phyloP scores from a whole-genome alignment of 2,888 invertebrate genomes.

The Apocheima hispidaria region DNA sequence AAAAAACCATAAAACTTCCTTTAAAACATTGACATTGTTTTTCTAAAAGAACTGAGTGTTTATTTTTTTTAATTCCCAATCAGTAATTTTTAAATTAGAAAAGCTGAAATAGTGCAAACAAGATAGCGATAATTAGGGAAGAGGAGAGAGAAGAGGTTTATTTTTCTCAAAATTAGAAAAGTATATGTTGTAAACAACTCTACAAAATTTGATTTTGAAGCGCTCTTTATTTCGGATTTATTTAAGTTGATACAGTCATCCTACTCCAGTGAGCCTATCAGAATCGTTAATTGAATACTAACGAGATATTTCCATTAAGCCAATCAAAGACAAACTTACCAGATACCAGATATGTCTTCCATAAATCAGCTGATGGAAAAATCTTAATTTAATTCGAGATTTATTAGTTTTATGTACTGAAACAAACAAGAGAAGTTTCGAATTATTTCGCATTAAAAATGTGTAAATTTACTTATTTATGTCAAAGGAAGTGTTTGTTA shows the following conservation, averaged over 20 bases:
- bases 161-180: too few relatives aligned
- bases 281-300: conserved; percentile 52
- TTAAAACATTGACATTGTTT: too few relatives aligned
- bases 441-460: conserved; percentile 6
- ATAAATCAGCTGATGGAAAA: conserved; percentile 45
- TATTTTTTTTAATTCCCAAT: too few relatives aligned
- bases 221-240: neutral
- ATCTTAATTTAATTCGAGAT: conserved; percentile 50
- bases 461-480: neutral
- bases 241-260: conserved; percentile 25
- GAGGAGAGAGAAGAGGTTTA: too few relatives aligned
- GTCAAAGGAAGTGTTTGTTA: neutral
- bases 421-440: neutral
- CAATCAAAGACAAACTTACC: conserved; percentile 50
- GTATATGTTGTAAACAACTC: too few relatives aligned
- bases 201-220: neutral
- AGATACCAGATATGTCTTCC: conserved; percentile 49
- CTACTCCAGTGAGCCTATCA: conserved; percentile 27
- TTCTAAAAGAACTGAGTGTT: too few relatives aligned
- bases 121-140: too few relatives aligned
- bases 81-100: too few relatives aligned
- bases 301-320: conserved; percentile 60
- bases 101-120: too few relatives aligned
- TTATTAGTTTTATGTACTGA: conserved; percentile 41
- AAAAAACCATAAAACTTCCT: too few relatives aligned